Percentiles rank a stretch among this genome's conserved stretches.
Evolutionary conservation across 2,113 vertebrate species (phyloP).

Genomic region (Natator depressus): DNA sequence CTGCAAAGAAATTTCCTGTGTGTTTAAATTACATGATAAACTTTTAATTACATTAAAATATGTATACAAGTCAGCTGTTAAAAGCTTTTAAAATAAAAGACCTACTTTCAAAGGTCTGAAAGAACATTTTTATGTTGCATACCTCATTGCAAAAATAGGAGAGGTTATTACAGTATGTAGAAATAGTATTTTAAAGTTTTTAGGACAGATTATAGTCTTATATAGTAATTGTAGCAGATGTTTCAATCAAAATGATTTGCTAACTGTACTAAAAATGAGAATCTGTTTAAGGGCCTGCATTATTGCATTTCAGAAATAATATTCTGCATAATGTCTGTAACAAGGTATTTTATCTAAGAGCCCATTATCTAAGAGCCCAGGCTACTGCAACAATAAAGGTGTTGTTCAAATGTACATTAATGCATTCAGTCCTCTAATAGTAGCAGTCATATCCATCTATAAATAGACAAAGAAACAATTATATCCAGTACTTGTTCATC

Average conservation of each 20-base stretch:
- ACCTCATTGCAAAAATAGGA: slow-evolving; percentile 17
- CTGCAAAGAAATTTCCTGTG: not conserved
- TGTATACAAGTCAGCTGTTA: not conserved
- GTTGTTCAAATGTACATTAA: slow-evolving; percentile 74
- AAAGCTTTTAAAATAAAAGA: not conserved
- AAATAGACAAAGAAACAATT: slow-evolving; percentile 75
- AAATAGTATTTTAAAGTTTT: not conserved
- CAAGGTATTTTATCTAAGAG: slow-evolving; percentile 58
- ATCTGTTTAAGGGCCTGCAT: slow-evolving; percentile 4
- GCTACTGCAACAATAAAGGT: slow-evolving; percentile 59
- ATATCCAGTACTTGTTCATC: slow-evolving; percentile 64
- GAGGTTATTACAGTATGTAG: not conserved
- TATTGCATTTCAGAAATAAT: slow-evolving; percentile 64
- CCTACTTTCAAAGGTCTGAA: not conserved
- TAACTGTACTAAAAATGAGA: not conserved
- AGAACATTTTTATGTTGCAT: not conserved
- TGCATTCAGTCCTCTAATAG: slow-evolving; percentile 68
- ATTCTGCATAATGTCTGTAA: slow-evolving; percentile 52
- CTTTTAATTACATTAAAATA: not conserved
- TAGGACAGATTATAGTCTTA: not conserved
- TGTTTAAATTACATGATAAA: not conserved
- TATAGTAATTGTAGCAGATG: not conserved
- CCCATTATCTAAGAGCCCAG: slow-evolving; percentile 64
- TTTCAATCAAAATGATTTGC: slow-evolving; percentile 21
- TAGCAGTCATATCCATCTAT: slow-evolving; percentile 68